Percentiles rank a stretch among this genome's conserved stretches.
Conservation (phyloP, 2,888 invertebrate species). For the Ecdyonurus torrentis region DNA sequence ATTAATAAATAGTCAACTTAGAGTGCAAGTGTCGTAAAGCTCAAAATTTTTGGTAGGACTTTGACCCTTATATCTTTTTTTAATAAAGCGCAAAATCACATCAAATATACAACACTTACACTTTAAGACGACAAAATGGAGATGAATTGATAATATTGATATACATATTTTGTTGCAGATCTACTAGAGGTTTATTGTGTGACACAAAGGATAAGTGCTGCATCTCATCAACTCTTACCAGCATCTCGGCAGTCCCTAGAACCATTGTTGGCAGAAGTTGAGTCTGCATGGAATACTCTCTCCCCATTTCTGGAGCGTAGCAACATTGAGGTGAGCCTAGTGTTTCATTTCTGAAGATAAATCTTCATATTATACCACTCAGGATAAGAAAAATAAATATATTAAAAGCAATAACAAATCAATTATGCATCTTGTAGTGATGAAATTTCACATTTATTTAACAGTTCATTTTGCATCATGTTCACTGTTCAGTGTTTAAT, state of each 20-base stretch:
- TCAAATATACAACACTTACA: background rate
- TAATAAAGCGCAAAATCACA: background rate
- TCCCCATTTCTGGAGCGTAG: conserved; percentile 23
- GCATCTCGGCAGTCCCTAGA: conserved; percentile 26
- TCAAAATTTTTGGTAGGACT: no score
- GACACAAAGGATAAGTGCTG: conserved; percentile 27
- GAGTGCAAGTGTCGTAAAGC: no score
- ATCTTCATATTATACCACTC: no score
- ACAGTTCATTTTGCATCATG: no score
- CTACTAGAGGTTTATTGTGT: conserved; percentile 30
- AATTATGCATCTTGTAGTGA: no score
- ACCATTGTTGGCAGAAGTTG: conserved; percentile 26
- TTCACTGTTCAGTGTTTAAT: no score
- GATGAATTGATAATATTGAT: conserved; percentile 3
- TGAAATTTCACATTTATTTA: no score
- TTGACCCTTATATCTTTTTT: no score
- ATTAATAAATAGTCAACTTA: no score
- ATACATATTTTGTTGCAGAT: conserved; percentile 23
- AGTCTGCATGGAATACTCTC: conserved; percentile 28
- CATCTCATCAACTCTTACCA: conserved; percentile 26
- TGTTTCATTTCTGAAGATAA: background rate
- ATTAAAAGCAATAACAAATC: no score
- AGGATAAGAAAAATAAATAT: no score
- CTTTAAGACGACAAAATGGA: no score
- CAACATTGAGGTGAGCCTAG: conserved; percentile 8